Evolutionary conservation across 2,888 invertebrate species (phyloP), one percentile per base, ranked within the genome.

Genomic region (Urechis unicinctus): DNA sequence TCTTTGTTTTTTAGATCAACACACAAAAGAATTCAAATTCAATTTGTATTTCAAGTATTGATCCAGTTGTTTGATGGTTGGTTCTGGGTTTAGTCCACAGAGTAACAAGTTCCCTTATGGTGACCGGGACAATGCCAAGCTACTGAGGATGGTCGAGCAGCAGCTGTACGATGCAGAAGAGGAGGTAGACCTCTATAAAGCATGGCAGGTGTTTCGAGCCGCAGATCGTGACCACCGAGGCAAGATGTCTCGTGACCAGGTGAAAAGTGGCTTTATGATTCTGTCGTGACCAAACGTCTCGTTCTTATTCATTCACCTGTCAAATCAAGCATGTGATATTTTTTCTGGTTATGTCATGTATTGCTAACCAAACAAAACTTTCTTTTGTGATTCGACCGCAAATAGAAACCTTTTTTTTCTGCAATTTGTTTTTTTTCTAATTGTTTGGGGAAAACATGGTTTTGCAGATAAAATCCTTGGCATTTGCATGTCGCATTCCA

Each of bases 161-260:
- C 64, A 73, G 61, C 53, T 71, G 41, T 61, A 69, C 53, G 61
- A 70, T 57, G 63, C 69, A 66, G 61, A 71, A 26, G 66, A 72
- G 65, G 60, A 66, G 58, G 64, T 74, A 60, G 66, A 72, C 60
- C 66, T 68, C 60, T 68, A 77, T 56, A 55, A 59, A 49, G 61
- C 75, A 65, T 51, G 66, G 46, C 50, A 60, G 26, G 57, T 60
- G 43, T 63, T 68, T 52, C 53, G 70, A 55, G 44, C 63, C 62
- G 63, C 64, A 50, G 71, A 79, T 67, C 58, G 74, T 53, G 58
- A 74, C 48, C 55, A 69, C 58, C 47, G 72, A 53, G 61, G 71
- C 13, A 69, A 66, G 1, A 58, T 73, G 3, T 70, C 70, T 1
- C 60, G 62, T 13, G 62, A 64, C 9, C 69, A 71, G 67, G 70